Base-by-base conservation (phyloP, 2,113 vertebrate species). In the Electrona antarctica region DNA sequence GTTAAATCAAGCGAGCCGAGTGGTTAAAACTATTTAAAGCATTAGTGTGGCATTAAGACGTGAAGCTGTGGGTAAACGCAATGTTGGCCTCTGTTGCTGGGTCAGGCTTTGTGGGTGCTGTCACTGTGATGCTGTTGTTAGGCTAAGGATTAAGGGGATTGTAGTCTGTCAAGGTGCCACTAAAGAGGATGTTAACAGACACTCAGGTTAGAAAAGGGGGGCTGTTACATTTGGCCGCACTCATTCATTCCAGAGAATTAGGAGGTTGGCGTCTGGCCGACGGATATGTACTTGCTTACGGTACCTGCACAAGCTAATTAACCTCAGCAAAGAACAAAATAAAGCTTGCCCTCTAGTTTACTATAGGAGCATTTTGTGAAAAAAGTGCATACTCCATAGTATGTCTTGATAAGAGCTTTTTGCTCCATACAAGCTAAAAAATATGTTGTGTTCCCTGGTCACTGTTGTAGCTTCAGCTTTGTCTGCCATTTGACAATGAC, bases 21-120 rank as follows among this genome's bases (percentile, higher is more conserved):
- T 60, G 65, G 75, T 82, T 69, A 79, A 41, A 67, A 82, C 68
- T 77, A 67, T 86, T 86, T 82, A 69, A 79, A 79, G 81, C 64
- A 66, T 88, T 85, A 80, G 47, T 4, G 46, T 67, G 11, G 72
- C 41, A 7, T 88, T 84, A 80, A 41, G 71, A 77, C 73, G 56
- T 64, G 67, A n/a, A 47, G 62, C 69, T 0, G 6, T 6, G 52
- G 73, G 77, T 79, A 80, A 88, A 89, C 79, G 62, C 75, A 77
- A 67, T 33, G 71, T 72, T 63, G 79, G 81, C 76, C 79, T 79
- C 61, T 71, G 80, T 82, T 81, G 84, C 86, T 67, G 78, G 48
- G 81, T 33, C 45, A 28, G 58, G 76, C n/a, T 85, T 79, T 74
- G 74, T 59, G 49, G 57, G 41, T 7, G 21, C 56, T 63, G 69